Evolutionary conservation across 2,113 vertebrate species (phyloP).

Genomic region (Gymnocephalus cernua): DNA sequence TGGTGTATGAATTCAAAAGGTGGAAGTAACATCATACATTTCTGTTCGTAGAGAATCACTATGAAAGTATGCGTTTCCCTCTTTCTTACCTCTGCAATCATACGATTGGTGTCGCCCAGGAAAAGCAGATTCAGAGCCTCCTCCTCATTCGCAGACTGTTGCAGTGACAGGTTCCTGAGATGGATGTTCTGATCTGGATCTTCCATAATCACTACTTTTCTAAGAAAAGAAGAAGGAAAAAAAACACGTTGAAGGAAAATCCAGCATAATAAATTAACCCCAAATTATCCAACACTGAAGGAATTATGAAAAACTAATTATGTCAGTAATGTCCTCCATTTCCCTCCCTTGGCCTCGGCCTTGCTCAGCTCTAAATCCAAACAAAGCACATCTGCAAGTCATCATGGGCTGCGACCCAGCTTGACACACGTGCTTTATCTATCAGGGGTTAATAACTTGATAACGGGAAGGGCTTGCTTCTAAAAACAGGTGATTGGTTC

Average conservation of each 20-base stretch:
- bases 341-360: slow-evolving; percentile 17
- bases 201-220: slow-evolving; percentile 94
- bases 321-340: slow-evolving; percentile 49
- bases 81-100: slow-evolving; percentile 94
- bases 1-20: neutral
- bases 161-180: slow-evolving; percentile 94
- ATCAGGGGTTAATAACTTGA: slow-evolving; percentile 53
- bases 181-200: slow-evolving; percentile 97
- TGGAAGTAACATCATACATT: neutral
- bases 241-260: neutral
- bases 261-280: neutral
- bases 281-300: slow-evolving; percentile 31
- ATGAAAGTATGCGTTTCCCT: neutral
- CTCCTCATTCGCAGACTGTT: slow-evolving; percentile 92
- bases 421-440: slow-evolving; percentile 60
- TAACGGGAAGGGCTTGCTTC: slow-evolving; percentile 60
- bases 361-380: slow-evolving; percentile 49
- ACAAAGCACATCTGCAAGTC: slow-evolving; percentile 64
- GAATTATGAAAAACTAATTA: slow-evolving; percentile 42
- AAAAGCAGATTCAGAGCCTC: slow-evolving; percentile 97
- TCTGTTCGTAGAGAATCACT: neutral
- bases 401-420: slow-evolving; percentile 24
- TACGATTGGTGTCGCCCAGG: slow-evolving; percentile 96
- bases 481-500: slow-evolving; percentile 61
- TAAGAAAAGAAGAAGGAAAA: slow-evolving; percentile 57